Evolutionary conservation across 2,888 invertebrate species (phyloP).

Genomic region (Conus canariensis): DNA sequence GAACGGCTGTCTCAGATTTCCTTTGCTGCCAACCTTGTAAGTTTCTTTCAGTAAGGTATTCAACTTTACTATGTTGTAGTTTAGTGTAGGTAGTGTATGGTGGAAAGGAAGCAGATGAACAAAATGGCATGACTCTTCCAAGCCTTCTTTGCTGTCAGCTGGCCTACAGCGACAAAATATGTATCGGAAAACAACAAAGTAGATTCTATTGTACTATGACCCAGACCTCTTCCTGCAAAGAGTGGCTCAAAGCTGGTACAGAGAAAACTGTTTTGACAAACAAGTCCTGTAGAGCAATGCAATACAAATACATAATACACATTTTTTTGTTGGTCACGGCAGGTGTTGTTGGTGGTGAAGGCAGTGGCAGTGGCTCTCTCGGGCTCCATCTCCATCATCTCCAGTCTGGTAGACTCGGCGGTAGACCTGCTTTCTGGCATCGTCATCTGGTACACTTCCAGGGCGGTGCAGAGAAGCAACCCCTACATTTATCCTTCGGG

Average conservation of each 20-base stretch:
- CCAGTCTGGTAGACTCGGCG: slow-evolving; percentile 79
- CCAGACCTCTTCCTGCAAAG: no score
- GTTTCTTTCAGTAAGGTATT: slow-evolving; percentile 39
- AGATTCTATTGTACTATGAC: no score
- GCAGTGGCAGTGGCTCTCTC: slow-evolving; percentile 78
- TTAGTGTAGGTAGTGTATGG: not conserved
- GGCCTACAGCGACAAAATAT: no score
- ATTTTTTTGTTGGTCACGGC: slow-evolving; percentile 5
- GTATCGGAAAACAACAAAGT: no score
- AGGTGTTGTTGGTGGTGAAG: slow-evolving; percentile 78
- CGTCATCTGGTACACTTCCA: slow-evolving; percentile 77
- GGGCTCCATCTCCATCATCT: slow-evolving; percentile 79
- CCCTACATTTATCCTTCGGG: slow-evolving; percentile 78
- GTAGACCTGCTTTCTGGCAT: slow-evolving; percentile 78
- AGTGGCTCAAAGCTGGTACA: no score
- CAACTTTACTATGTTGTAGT: not conserved
- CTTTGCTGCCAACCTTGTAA: slow-evolving; percentile 73
- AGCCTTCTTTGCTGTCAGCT: no score
- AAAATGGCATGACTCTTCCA: no score
- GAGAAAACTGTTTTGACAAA: no score
- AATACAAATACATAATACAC: no score
- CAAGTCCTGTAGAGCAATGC: no score
- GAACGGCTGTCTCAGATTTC: slow-evolving; percentile 66
- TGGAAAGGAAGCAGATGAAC: not conserved
- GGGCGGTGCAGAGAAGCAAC: slow-evolving; percentile 76